Evolutionary conservation across 1,140 invertebrate genomes (phyloP).

Genomic region (Caenorhabditis latens): DNA sequence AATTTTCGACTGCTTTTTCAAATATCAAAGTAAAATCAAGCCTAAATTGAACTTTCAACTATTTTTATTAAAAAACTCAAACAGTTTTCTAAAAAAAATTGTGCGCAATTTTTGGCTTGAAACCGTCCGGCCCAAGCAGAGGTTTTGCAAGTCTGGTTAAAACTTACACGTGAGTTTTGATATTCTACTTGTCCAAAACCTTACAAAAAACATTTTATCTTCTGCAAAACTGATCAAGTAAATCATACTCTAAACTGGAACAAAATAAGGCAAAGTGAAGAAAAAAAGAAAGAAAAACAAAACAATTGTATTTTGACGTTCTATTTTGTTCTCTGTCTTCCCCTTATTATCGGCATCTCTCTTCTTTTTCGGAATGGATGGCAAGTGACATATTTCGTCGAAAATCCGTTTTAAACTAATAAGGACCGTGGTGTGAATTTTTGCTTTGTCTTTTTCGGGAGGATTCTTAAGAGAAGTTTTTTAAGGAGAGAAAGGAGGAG

Average conservation of each 20-base stretch:
- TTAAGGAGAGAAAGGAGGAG: too few relatives aligned
- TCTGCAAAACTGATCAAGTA: neutral
- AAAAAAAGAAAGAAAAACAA: slow-evolving; percentile 31
- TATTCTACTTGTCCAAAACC: too few relatives aligned
- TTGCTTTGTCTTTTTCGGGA: neutral
- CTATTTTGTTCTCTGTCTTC: neutral
- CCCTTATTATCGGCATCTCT: neutral
- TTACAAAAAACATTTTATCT: too few relatives aligned
- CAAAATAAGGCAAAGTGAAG: neutral
- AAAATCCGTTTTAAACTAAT: slow-evolving; percentile 48
- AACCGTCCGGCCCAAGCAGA: too few relatives aligned
- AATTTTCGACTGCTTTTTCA: too few relatives aligned
- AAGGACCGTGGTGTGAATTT: neutral
- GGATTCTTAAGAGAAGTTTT: neutral
- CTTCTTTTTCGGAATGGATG: neutral
- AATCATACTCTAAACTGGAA: neutral
- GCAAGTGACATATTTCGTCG: slow-evolving; percentile 20
- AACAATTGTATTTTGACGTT: slow-evolving; percentile 40
- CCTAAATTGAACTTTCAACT: too few relatives aligned
- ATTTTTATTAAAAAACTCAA: too few relatives aligned
- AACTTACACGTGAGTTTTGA: too few relatives aligned
- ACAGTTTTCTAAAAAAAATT: too few relatives aligned
- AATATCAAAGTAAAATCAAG: too few relatives aligned
- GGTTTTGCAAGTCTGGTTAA: too few relatives aligned
- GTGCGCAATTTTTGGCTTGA: too few relatives aligned